These are phyloP conservation scores for Cantharis nigra DNA, from an alignment of 2,888 invertebrate species.

Conservation along the genomic window DNA sequence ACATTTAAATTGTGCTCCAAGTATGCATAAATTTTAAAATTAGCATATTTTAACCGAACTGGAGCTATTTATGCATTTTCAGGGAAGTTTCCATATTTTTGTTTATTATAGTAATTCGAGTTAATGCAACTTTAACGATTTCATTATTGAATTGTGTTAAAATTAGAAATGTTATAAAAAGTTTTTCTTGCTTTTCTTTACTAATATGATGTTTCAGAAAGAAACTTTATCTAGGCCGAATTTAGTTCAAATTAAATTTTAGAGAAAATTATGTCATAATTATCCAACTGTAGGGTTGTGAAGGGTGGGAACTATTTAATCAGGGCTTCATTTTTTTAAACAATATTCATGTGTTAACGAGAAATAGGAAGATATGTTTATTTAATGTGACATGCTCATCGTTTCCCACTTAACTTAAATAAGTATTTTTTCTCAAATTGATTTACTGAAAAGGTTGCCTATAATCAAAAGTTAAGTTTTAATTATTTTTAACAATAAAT, in stretches of 20 bases:
- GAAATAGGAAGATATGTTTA: background rate
- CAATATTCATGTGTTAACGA: background rate
- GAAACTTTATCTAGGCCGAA: background rate
- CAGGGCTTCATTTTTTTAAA: background rate
- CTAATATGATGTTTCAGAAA: background rate
- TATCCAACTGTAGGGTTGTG: background rate
- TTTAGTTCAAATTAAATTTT: background rate
- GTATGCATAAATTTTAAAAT: background rate
- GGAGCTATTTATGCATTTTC: background rate
- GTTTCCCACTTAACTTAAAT: background rate
- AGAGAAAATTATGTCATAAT: background rate
- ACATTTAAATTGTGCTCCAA: background rate
- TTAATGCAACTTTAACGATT: background rate
- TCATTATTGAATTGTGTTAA: background rate
- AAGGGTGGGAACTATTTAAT: background rate
- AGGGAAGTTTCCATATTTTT: background rate
- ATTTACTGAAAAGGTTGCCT: background rate
- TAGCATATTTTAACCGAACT: background rate
- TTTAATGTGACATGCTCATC: background rate
- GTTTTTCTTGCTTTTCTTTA: background rate
- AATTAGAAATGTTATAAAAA: background rate
- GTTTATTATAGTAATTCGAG: background rate
- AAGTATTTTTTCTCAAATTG: background rate
- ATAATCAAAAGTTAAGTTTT: background rate
- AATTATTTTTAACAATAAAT: background rate